Evolutionary conservation across 2,797 vertebrate species (phyloP), one percentile per base, ranked within the genome.

Genomic region (Atherinosoma microstoma): DNA sequence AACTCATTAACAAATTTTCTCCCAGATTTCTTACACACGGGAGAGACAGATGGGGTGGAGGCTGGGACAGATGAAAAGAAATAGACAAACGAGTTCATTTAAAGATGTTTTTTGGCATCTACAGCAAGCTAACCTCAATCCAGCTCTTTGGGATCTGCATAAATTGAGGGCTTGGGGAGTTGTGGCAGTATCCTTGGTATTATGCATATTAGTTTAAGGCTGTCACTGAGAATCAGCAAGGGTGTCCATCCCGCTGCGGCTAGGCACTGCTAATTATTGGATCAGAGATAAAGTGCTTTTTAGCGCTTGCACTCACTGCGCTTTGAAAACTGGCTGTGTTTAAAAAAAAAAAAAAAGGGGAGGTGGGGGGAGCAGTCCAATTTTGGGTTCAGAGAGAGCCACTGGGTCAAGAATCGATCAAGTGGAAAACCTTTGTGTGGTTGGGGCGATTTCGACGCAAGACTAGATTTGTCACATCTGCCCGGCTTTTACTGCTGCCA

Each of bases 201-300:
- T 94, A 95, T 94, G 93, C 91, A 95, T 94, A 94, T 94, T 93
- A 93, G 90, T 92, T 94, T 94, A 92, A 94, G 93, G 93, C 91
- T 94, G 93, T 94, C 93, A 94, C 92, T 86, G 88, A 88, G 91
- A 93, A 94, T 94, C 94, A 94, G 91, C 74, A 71, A 87, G 89
- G 91, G 90, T 91, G 90, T 93, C 93, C 91, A 88, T 95, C 93
- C 90, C 73, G 84, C 83, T 84, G 90, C 75, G 80, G 90, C 91
- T 89, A 87, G 89, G 92, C 90, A 64, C 89, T 79, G 91, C 92
- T 95, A 95, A 95, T 95, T 94, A 95, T 93, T 94, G 93, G 92
- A 94, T 94, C 91, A 93, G 88, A 92, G 91, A 94, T 92, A 89
- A 91, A 92, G 70, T 90, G 82, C 85, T 91, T 93, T 91, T 89